These are phyloP conservation scores for Pseudocheirus occidentalis DNA, from an alignment of 2,797 vertebrate species.

Conservation along the genomic window DNA sequence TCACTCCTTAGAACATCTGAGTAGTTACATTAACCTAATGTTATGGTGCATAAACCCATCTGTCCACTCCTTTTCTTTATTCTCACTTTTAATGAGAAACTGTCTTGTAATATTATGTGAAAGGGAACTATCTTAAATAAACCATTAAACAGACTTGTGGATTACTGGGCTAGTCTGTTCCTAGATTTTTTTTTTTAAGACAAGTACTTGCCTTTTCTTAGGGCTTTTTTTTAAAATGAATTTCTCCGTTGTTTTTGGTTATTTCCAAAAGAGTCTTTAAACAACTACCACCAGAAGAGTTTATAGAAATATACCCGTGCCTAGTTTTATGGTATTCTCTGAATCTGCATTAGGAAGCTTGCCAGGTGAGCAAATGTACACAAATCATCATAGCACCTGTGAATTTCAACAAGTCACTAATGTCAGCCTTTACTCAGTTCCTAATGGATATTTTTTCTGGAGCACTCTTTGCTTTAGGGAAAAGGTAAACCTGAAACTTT, in stretches of 20 bases:
- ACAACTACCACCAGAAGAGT: neutral
- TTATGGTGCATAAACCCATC: neutral
- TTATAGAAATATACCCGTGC: neutral
- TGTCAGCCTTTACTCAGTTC: conserved; percentile 14
- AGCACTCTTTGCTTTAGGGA: neutral
- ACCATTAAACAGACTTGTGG: conserved; percentile 3
- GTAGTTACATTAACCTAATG: neutral
- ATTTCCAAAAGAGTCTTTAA: conserved; percentile 15
- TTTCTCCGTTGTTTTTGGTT: neutral
- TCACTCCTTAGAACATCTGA: neutral
- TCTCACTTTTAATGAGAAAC: conserved; percentile 23
- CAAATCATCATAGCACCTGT: neutral
- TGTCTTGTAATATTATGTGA: conserved; percentile 12
- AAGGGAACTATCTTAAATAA: neutral
- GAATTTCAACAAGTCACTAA: neutral
- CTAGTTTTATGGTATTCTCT: conserved; percentile 15
- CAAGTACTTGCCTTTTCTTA: conserved; percentile 18
- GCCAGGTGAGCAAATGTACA: neutral
- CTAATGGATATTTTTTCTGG: conserved; percentile 8
- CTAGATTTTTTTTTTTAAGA: conserved; percentile 27
- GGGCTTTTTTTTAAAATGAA: conserved; percentile 30
- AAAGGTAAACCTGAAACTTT: conserved; percentile 27
- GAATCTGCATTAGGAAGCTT: neutral
- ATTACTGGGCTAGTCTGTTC: conserved; percentile 12
- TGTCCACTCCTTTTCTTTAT: conserved; percentile 26